A percentile compares a stretch with the other conserved stretches of the same genome.
These are phyloP conservation scores for Arion vulgaris DNA, from an alignment of 1,140 invertebrate species.

Conservation along the genomic window DNA sequence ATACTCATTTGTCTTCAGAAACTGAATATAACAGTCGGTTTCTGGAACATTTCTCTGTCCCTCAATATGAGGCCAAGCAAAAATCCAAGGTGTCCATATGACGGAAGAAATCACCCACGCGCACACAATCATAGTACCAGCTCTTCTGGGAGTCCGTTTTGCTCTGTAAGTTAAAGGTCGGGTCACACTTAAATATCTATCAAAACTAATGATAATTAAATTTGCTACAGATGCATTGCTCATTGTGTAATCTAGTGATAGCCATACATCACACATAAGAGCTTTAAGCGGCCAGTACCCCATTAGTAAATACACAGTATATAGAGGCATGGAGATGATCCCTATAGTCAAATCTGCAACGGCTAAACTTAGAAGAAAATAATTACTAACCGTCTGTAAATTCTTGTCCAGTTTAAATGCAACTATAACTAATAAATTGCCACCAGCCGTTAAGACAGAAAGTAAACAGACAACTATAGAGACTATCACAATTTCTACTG, in stretches of 20 bases:
- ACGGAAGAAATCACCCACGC: slow-evolving; percentile 75
- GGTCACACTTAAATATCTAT: slow-evolving; percentile 89
- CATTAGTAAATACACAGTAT: slow-evolving; percentile 69
- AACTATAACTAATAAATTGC: slow-evolving; percentile 97
- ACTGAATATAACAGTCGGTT: slow-evolving; percentile 97
- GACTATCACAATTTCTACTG: slow-evolving; percentile 60
- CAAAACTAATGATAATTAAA: slow-evolving; percentile 83
- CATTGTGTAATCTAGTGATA: slow-evolving; percentile 87
- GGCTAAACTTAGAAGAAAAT: slow-evolving; percentile 84
- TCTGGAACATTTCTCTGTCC: slow-evolving; percentile 90
- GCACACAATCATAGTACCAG: slow-evolving; percentile 90
- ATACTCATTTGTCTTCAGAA: slow-evolving; percentile 97
- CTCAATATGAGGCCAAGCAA: slow-evolving; percentile 92
- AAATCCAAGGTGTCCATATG: slow-evolving; percentile 98
- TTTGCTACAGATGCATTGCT: slow-evolving; percentile 73
- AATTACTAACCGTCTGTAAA: slow-evolving; percentile 98
- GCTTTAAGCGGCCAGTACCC: slow-evolving; percentile 70
- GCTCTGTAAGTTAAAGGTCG: slow-evolving; percentile 95
- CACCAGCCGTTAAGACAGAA: slow-evolving; percentile 71
- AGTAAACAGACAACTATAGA: slow-evolving; percentile 62
- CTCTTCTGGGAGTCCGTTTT: slow-evolving; percentile 90
- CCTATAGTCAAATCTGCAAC: slow-evolving; percentile 71
- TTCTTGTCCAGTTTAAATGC: slow-evolving; percentile 95
- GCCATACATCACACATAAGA: slow-evolving; percentile 70
- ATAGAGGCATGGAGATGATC: slow-evolving; percentile 71